A percentile compares a stretch with the other conserved stretches of the same genome.
Conservation (phyloP, 2,888 invertebrate species). For the Sminthurinus aureus region DNA sequence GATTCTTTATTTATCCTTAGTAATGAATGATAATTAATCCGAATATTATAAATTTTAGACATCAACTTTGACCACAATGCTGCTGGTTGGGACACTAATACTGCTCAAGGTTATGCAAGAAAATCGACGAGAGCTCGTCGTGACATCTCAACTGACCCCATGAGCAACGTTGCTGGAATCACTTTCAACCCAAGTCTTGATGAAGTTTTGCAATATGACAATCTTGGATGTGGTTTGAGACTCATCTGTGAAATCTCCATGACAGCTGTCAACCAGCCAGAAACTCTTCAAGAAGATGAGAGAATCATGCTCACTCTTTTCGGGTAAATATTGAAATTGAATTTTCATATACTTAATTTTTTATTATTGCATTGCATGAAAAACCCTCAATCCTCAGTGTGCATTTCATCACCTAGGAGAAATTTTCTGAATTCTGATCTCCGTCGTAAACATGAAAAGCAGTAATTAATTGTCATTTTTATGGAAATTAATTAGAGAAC, state of each 20-base stretch:
- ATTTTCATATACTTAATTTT: neutral
- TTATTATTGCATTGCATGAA: neutral
- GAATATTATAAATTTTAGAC: neutral
- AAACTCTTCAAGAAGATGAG: slow-evolving; percentile 49
- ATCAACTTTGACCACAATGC: slow-evolving; percentile 30
- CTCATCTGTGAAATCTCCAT: slow-evolving; percentile 52
- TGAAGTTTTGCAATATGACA: slow-evolving; percentile 50
- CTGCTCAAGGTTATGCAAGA: neutral
- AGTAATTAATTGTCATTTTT: too few relatives aligned
- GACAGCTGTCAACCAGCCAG: slow-evolving; percentile 28
- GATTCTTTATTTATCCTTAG: too few relatives aligned
- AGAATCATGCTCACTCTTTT: slow-evolving; percentile 48
- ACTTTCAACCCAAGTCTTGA: slow-evolving; percentile 37
- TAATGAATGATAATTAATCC: too few relatives aligned
- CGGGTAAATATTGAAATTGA: slow-evolving; percentile 42
- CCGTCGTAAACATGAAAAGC: too few relatives aligned
- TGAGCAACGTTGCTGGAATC: slow-evolving; percentile 5
- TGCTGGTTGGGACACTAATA: slow-evolving; percentile 25
- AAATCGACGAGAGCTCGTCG: neutral
- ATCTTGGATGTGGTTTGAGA: slow-evolving; percentile 54
- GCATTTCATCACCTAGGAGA: too few relatives aligned
- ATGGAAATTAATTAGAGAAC: too few relatives aligned
- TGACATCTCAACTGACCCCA: neutral
- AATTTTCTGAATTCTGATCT: too few relatives aligned
- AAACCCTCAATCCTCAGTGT: neutral